Conservation (phyloP, 2,888 invertebrate species). For the Thymelicus acteon region DNA sequence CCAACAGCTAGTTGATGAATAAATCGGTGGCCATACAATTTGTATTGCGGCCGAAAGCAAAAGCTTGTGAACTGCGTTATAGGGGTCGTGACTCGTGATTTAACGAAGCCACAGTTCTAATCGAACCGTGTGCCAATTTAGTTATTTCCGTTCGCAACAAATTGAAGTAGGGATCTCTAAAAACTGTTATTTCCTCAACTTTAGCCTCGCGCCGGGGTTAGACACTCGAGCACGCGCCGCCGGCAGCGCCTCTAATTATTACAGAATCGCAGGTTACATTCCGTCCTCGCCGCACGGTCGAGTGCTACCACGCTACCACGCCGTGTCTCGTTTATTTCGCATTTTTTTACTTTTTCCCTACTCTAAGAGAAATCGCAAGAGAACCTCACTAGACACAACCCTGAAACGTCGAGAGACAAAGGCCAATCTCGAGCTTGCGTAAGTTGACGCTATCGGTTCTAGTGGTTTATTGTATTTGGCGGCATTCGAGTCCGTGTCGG, state of each 20-base stretch:
- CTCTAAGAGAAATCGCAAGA: conserved; percentile 32
- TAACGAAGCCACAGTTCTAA: conserved; percentile 19
- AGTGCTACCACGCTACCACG: conserved; percentile 38
- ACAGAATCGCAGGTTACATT: conserved; percentile 46
- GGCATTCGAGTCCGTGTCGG: neutral
- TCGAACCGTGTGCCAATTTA: conserved; percentile 26
- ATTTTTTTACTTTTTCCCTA: conserved; percentile 27
- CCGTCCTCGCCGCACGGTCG: conserved; percentile 42
- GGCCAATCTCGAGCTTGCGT: conserved; percentile 28
- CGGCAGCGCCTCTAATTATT: conserved; percentile 56
- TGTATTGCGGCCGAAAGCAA: too few relatives aligned
- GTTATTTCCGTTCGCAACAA: conserved; percentile 32
- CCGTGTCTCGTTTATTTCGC: conserved; percentile 44
- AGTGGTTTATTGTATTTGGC: conserved; percentile 10
- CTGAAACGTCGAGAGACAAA: conserved; percentile 29
- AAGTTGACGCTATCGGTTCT: conserved; percentile 32
- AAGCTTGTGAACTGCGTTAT: neutral
- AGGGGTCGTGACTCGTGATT: neutral
- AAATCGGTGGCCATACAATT: too few relatives aligned
- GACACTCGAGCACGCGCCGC: conserved; percentile 59
- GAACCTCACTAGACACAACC: conserved; percentile 30
- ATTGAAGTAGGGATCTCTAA: conserved; percentile 39
- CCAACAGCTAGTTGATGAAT: too few relatives aligned
- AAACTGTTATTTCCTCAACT: conserved; percentile 44
- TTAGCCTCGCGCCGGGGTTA: conserved; percentile 44